Conservation (phyloP, 2,888 invertebrate genomes). For the Steromphala cineraria region DNA sequence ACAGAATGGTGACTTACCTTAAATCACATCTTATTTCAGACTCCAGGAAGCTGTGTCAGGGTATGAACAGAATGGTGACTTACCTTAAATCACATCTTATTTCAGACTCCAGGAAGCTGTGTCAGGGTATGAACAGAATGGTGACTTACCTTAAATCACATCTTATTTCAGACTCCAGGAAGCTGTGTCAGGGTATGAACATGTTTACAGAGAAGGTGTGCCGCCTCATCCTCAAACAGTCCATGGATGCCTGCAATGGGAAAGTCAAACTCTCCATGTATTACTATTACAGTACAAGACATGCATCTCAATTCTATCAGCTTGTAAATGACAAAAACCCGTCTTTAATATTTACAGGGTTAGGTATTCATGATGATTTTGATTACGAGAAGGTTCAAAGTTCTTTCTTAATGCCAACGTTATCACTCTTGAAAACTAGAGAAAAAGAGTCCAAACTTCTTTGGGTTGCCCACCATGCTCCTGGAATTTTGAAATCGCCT, state of each 20-base stretch:
- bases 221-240: neutral
- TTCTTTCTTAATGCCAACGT: neutral
- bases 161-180: slow-evolving; percentile 11
- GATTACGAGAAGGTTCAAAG: neutral
- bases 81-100: no score
- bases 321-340: neutral
- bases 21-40: no score
- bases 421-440: neutral
- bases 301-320: neutral
- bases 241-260: neutral
- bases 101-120: no score
- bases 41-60: no score
- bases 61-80: no score
- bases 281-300: no score
- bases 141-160: no score
- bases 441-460: slow-evolving; percentile 24
- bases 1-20: no score
- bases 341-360: slow-evolving; percentile 27
- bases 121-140: no score
- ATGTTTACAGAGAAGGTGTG: slow-evolving; percentile 35
- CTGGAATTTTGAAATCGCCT: slow-evolving; percentile 37
- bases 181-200: slow-evolving; percentile 18
- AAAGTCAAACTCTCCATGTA: neutral
- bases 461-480: slow-evolving; percentile 34
- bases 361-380: slow-evolving; percentile 34